Evolutionary conservation across 2,113 vertebrate genomes (phyloP), one percentile per base, ranked within the genome.

Genomic region (Macquaria ambigua): DNA sequence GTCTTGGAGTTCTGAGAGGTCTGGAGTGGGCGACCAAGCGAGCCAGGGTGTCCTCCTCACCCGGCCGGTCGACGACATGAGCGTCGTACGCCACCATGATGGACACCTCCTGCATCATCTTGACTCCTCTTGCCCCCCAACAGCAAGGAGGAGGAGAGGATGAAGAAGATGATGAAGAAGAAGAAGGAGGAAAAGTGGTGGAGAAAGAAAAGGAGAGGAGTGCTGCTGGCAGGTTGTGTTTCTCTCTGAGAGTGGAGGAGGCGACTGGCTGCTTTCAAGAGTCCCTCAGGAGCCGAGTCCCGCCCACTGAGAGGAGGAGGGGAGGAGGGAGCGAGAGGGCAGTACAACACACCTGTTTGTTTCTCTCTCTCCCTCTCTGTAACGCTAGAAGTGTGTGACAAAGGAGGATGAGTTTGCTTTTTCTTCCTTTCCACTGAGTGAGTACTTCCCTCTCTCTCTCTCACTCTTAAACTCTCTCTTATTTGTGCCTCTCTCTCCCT

Each of bases 51-150:
- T 99, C 98, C 90, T 99, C 98, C 6, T 99, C 97, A 0, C 86
- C 93, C 66, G 97, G 96, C 90, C 98, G 97, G 88, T 97, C 97
- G 64, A 98, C 97, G 25, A 99, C 97, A 15, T 99, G 98, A 81
- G 98, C 98, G 34, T 99, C 94, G 18, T 99, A 99, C 20, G 98
- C 98, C 93, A 98, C 97, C 91, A 93, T 95, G 82, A 99, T 98
- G 77, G 98, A 99, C 93, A 99, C 89, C 93, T 99, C 98, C 96
- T 99, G 96, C 98, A 99, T 99, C 98, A 99, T 99, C 91, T 92
- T 98, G 95, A 62, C 83, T 81, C 66, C 83, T 46, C 62, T 88
- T 9, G 56, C 64, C 66, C 52, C 74, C 74, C 21, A 66, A 48
- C 67, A 74, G 74, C 78, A 3, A 70, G 43, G 58, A 80, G 83